Evolutionary conservation across 2,888 invertebrate genomes (phyloP).

Genomic region (Archips crataeganus): DNA sequence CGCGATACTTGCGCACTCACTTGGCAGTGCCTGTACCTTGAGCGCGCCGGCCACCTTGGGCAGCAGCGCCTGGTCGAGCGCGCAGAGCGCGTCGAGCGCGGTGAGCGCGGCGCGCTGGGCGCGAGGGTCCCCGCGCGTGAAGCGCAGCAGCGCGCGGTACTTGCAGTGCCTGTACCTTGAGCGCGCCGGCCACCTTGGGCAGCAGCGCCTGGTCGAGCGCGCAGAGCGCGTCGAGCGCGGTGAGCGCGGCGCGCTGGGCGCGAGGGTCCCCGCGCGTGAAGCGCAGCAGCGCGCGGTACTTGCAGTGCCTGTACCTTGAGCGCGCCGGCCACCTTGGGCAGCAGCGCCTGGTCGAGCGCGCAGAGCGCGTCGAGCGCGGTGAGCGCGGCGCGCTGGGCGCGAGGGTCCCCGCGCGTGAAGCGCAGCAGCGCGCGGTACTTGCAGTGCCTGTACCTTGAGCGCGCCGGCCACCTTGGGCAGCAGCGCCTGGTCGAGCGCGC

Average conservation of each 20-base stretch:
- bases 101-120: slow-evolving; percentile 97
- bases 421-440: slow-evolving; percentile 71
- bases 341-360: too few relatives aligned
- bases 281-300: slow-evolving; percentile 91
- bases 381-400: slow-evolving; percentile 83
- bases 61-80: slow-evolving; percentile 92
- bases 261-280: slow-evolving; percentile 92
- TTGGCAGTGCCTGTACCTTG: slow-evolving; percentile 86
- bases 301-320: too few relatives aligned
- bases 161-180: slow-evolving; percentile 90
- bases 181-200: slow-evolving; percentile 92
- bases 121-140: slow-evolving; percentile 91
- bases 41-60: slow-evolving; percentile 95
- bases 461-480: slow-evolving; percentile 86
- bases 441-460: slow-evolving; percentile 90
- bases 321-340: too few relatives aligned
- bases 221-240: slow-evolving; percentile 97
- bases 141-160: slow-evolving; percentile 91
- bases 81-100: slow-evolving; percentile 97
- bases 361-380: slow-evolving; percentile 71
- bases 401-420: slow-evolving; percentile 51
- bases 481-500: slow-evolving; percentile 96
- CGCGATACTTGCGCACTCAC: too few relatives aligned
- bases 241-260: slow-evolving; percentile 96
- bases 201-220: slow-evolving; percentile 95